phyloP scores from a whole-genome alignment of 2,888 invertebrate species.

The Drosophila barbarae region DNA sequence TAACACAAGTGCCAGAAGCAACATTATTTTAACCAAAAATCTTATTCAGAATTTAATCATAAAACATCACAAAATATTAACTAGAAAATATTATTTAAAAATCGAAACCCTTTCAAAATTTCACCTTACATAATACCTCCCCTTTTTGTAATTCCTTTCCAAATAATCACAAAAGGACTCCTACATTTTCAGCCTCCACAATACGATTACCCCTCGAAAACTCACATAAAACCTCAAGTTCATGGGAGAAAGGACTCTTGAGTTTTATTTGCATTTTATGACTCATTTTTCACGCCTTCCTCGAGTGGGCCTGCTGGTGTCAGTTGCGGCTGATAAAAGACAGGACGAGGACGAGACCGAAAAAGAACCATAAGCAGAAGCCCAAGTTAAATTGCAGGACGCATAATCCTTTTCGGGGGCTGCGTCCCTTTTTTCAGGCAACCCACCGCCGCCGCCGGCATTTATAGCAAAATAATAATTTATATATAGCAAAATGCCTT shows the following conservation, averaged over 20 bases:
- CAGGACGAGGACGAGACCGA: constrained; percentile 37
- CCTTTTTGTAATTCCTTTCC: too few relatives aligned
- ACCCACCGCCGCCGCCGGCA: constrained; percentile 11
- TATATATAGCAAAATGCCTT: constrained; percentile 61
- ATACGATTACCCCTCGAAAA: background rate
- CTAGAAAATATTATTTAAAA: background rate
- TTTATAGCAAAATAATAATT: too few relatives aligned
- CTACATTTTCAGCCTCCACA: background rate
- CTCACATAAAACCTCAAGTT: constrained; percentile 44
- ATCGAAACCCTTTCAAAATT: background rate
- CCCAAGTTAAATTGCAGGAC: constrained; percentile 53
- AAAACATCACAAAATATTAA: background rate
- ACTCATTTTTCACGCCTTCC: constrained; percentile 71
- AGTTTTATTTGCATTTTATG: constrained; percentile 74
- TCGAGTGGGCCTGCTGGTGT: constrained; percentile 49
- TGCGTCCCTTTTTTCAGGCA: constrained; percentile 52
- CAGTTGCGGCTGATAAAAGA: constrained; percentile 69
- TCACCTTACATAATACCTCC: background rate
- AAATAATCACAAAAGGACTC: background rate
- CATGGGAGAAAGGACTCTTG: constrained; percentile 60
- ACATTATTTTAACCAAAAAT: too few relatives aligned
- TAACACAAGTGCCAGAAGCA: too few relatives aligned
- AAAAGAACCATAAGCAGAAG: constrained; percentile 6
- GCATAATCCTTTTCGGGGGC: constrained; percentile 68
- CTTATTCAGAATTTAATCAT: too few relatives aligned